A percentile compares a stretch with the other conserved stretches of the same genome.
Evolutionary conservation across 2,888 invertebrate genomes (phyloP).

Genomic region (Apotomis capreana): DNA sequence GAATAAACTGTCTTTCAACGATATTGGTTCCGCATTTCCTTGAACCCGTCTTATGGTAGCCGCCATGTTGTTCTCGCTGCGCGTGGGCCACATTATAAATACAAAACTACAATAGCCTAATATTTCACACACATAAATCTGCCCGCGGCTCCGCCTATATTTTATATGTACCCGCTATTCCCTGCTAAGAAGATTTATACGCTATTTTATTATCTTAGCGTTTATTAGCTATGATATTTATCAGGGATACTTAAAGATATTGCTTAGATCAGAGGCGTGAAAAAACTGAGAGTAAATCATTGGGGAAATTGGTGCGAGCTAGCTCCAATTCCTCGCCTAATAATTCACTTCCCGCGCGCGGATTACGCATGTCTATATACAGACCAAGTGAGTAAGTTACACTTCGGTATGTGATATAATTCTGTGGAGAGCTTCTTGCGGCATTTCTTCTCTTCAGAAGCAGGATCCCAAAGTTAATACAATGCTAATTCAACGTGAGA

Average conservation of each 20-base stretch:
- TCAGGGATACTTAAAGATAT: slow-evolving; percentile 46
- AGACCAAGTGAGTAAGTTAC: not conserved
- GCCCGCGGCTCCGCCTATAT: slow-evolving; percentile 39
- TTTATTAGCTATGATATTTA: slow-evolving; percentile 47
- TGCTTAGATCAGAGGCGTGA: slow-evolving; percentile 40
- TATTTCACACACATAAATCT: slow-evolving; percentile 42
- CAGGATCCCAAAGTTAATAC: no score
- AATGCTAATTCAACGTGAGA: no score
- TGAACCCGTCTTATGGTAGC: not conserved
- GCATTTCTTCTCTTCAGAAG: no score
- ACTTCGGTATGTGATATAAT: no score
- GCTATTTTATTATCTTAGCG: slow-evolving; percentile 42
- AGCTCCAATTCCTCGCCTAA: slow-evolving; percentile 12
- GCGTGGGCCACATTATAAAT: slow-evolving; percentile 36
- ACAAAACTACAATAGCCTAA: slow-evolving; percentile 38
- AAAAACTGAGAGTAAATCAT: slow-evolving; percentile 38
- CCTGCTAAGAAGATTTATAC: slow-evolving; percentile 40
- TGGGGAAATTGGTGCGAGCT: slow-evolving; percentile 20
- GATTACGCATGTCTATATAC: not conserved
- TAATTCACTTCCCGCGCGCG: slow-evolving; percentile 22
- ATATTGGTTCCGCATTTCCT: not conserved
- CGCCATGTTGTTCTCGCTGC: slow-evolving; percentile 2
- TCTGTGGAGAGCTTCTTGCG: no score
- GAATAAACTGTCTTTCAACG: slow-evolving; percentile 1
- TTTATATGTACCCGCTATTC: slow-evolving; percentile 39